Conservation (phyloP, 2,888 invertebrate genomes). For the Helobdella robusta region DNA sequence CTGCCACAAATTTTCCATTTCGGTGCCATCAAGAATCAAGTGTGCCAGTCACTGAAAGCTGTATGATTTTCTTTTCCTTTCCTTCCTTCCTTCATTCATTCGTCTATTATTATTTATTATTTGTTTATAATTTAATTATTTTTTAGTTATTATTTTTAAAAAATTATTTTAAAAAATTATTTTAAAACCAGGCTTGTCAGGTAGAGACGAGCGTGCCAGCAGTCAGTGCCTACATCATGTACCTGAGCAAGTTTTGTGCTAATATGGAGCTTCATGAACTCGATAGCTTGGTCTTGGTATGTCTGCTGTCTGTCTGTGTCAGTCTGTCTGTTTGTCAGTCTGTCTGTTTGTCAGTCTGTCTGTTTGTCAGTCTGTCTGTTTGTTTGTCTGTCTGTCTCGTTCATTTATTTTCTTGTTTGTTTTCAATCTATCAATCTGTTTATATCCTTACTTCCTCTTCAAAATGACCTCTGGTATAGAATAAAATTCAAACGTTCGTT, state of each 20-base stretch:
- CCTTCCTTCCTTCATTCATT: background rate
- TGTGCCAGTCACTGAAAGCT: constrained; percentile 44
- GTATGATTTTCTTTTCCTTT: constrained; percentile 1
- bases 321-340: too few relatives aligned
- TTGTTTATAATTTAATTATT: background rate
- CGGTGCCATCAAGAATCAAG: constrained; percentile 45
- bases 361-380: too few relatives aligned
- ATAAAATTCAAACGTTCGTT: too few relatives aligned
- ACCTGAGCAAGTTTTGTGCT: constrained; percentile 66
- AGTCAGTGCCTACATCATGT: constrained; percentile 73
- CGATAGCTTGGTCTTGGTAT: constrained; percentile 57
- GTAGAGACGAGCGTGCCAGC: constrained; percentile 77
- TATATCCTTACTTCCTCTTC: too few relatives aligned
- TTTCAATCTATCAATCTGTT: too few relatives aligned
- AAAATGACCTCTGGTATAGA: too few relatives aligned
- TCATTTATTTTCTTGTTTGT: too few relatives aligned
- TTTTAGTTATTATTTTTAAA: constrained; percentile 5
- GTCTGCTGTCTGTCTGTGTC: constrained; percentile 26
- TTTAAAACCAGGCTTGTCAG: constrained; percentile 63
- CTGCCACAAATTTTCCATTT: constrained; percentile 70
- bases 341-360: too few relatives aligned
- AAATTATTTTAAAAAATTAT: constrained; percentile 7
- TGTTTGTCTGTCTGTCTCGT: too few relatives aligned
- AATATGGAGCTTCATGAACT: constrained; percentile 61
- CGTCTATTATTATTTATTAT: background rate